Evolutionary conservation across 1,140 invertebrate genomes (phyloP).

Genomic region (Helicoverpa armigera): DNA sequence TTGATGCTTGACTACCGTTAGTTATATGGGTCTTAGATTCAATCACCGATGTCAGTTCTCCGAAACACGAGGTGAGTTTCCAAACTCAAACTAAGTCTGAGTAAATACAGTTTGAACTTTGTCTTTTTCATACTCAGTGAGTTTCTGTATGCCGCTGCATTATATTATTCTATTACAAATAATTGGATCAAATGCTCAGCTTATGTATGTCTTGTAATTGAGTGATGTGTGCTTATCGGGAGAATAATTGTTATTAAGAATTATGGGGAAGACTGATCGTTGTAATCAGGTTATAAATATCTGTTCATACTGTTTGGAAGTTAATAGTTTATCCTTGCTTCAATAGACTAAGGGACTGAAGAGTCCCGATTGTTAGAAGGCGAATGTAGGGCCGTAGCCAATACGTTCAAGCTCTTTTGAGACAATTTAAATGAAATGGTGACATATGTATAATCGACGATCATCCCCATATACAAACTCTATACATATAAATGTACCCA

Average conservation of each 20-base stretch:
- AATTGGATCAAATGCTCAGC: slow-evolving; percentile 22
- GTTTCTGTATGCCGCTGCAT: not conserved
- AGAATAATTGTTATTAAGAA: not conserved
- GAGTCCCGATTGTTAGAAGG: no score
- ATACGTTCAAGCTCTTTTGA: no score
- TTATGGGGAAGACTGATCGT: not conserved
- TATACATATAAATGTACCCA: no score
- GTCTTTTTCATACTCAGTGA: not conserved
- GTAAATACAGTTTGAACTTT: not conserved
- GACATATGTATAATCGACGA: no score
- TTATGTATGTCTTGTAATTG: slow-evolving; percentile 5
- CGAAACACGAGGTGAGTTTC: not conserved
- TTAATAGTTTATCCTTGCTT: no score
- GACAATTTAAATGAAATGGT: no score
- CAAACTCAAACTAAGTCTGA: not conserved
- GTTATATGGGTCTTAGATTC: not conserved
- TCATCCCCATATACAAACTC: no score
- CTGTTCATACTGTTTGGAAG: no score
- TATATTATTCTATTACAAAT: slow-evolving; percentile 26
- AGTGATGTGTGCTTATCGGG: slow-evolving; percentile 13
- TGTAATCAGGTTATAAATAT: no score
- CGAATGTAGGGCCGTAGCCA: no score
- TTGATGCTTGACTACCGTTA: not conserved
- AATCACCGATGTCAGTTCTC: no score
- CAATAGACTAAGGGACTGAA: no score